Base-by-base conservation (phyloP, 2,113 vertebrate species). In the Ranitomeya variabilis region DNA sequence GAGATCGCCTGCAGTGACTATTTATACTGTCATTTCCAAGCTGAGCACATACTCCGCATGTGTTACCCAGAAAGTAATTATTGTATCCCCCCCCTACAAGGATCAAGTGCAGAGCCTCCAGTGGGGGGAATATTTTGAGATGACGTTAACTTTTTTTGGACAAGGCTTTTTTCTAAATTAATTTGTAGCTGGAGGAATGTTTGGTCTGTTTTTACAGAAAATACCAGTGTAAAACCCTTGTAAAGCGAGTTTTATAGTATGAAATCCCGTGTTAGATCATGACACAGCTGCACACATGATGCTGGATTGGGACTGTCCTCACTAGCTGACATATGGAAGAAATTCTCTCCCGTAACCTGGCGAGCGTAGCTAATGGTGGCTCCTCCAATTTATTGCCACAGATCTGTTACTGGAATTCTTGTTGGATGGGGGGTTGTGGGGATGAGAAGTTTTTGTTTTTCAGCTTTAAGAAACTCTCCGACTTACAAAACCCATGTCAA, bases 71-170 rank as follows among this genome's bases (percentile, higher is more conserved):
- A 83, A 21, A 23, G 81, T 84, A 51, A 84, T 84, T 84, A 55
- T 45, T 52, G 73, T 51, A 4, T 84, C 51, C 26, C 26, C 26
- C 87, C 80, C 80, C 71, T 66, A 54, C 69, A 64, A 31, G 9
- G 80, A 88, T 84, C 57, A 77, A 88, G 67, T 82, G 57, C 82
- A 21, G 59, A 79, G 77, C 54, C 62, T 85, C 23, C 23, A 15
- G 71, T 57, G 37, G 45, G 82, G 81, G 57, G 69, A 18, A 67
- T 15, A 80, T 87, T 59, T 80, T 18, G 7, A n/a, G 16, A 54
- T 87, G 6, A 31, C 21, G 2, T 73, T 19, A 51, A 67, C 80
- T 85, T 89, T 85, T 85, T 84, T 89, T 89, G 60, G 45, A 84
- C 62, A 84, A 85, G 73, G 31, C 19, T 55, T 66, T 62, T 83